Evolutionary conservation across 2,113 vertebrate species (phyloP), one percentile per base, ranked within the genome.

Genomic region (Apistogramma diplotaenia): DNA sequence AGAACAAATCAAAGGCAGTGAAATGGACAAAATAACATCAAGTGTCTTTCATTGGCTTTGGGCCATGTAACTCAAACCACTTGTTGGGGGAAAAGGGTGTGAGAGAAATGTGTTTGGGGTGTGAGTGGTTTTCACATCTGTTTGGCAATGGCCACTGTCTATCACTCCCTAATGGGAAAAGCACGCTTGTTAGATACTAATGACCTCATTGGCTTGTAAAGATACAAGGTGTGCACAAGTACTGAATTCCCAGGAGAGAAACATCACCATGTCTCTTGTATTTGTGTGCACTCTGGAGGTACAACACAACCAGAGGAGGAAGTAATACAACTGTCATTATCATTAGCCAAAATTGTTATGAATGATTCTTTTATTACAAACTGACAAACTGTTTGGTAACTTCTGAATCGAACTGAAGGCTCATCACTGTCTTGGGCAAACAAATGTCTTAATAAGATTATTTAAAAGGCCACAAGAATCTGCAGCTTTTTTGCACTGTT

Each of bases 51-150:
- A 79, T 56, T 89, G 85, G 87, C 79, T 86, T 78, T 76, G 79
- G 74, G 55, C 78, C 85, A 85, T 85, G 81, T 89, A 92, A 90
- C 86, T 82, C 82, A 91, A 93, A 93, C 80, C 90, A 92, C 78
- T 93, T 90, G 86, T 85, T 87, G 85, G 80, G 77, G 79, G 79
- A 87, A 78, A 40, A 82, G 67, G 59, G 85, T 88, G 87, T 83
- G 74, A 90, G 76, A 87, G 72, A 85, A 91, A 86, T 84, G 78
- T 57, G 31, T 81, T 84, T 55, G 65, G 87, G 87, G 78, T 91
- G 85, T 83, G 84, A 89, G 87, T 81, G 81, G 82, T 84, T 89
- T 90, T 86, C 80, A 91, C 91, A 93, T 93, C 85, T 92, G 89
- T 92, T 92, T 91, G 86, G 90, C 91, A 91, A 90, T 51, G 70